Conservation (phyloP, 2,113 vertebrate genomes). For the Phyllostomus discolor region DNA sequence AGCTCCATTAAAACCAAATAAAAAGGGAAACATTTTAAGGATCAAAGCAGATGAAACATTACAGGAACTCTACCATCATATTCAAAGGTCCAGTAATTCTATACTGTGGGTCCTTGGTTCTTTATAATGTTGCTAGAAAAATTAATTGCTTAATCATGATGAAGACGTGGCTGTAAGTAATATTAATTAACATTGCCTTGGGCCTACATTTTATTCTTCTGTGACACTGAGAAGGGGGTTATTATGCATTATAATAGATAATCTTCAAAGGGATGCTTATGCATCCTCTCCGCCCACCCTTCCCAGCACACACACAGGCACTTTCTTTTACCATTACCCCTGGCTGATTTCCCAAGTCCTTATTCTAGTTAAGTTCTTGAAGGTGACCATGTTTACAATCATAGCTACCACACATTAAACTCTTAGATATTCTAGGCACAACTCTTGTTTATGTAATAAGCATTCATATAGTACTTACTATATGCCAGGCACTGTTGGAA, state of each 20-base stretch:
- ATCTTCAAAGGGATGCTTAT: constrained; percentile 37
- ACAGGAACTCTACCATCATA: constrained; percentile 5
- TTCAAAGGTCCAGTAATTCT: constrained; percentile 20
- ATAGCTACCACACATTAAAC: neutral
- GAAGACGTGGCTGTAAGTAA: constrained; percentile 11
- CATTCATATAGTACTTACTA: neutral
- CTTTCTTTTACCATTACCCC: neutral
- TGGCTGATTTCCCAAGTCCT: neutral
- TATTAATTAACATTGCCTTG: constrained; percentile 48
- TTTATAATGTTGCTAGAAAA: constrained; percentile 32
- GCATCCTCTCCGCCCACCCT: neutral
- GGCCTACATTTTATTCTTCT: constrained; percentile 25
- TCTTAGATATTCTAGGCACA: neutral
- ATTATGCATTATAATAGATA: neutral
- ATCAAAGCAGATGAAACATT: constrained; percentile 52
- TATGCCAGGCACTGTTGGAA: neutral
- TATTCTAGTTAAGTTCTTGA: neutral
- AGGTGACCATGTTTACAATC: neutral
- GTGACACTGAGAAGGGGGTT: neutral
- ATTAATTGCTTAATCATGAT: constrained; percentile 10
- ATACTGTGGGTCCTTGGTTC: neutral
- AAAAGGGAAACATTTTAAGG: constrained; percentile 33
- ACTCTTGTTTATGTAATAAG: neutral
- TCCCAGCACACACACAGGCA: neutral
- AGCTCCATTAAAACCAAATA: constrained; percentile 51